phyloP scores from a whole-genome alignment of 2,888 invertebrate genomes.

The Muscina levida region DNA sequence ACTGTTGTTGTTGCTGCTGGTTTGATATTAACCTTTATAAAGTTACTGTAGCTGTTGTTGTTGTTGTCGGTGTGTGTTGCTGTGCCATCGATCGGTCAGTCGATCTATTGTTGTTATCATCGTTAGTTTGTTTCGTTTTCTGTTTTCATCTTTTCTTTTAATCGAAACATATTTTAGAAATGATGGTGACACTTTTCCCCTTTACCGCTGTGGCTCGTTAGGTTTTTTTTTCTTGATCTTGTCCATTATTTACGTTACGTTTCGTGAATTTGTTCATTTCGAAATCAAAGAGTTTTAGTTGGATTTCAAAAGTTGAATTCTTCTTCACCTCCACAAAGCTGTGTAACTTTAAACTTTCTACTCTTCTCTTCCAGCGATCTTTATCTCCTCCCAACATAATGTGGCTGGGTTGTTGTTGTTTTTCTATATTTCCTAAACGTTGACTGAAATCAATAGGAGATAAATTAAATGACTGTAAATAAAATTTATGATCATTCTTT shows the following conservation, averaged over 20 bases:
- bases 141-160: slow-evolving; percentile 44
- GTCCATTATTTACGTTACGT: not conserved
- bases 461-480: slow-evolving; percentile 62
- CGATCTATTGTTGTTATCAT: not conserved
- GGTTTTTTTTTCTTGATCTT: not conserved
- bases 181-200: slow-evolving; percentile 61
- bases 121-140: slow-evolving; percentile 14
- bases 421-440: slow-evolving; percentile 48
- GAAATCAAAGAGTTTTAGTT: slow-evolving; percentile 20
- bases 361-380: slow-evolving; percentile 49
- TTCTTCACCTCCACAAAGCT: no score
- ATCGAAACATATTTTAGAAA: slow-evolving; percentile 63
- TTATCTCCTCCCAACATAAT: slow-evolving; percentile 46
- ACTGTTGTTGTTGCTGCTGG: slow-evolving; percentile 40
- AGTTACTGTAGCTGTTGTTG: slow-evolving; percentile 48
- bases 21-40: slow-evolving; percentile 55
- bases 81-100: not conserved
- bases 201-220: slow-evolving; percentile 11
- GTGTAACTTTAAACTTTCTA: slow-evolving; percentile 64
- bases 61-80: slow-evolving; percentile 11
- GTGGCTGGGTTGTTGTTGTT: slow-evolving; percentile 26
- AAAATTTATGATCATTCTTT: slow-evolving; percentile 56
- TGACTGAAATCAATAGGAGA: slow-evolving; percentile 61
- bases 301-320: slow-evolving; percentile 9
- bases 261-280: not conserved